phyloP scores from a whole-genome alignment of 2,888 invertebrate genomes.

The Cerceris ruficornis region DNA sequence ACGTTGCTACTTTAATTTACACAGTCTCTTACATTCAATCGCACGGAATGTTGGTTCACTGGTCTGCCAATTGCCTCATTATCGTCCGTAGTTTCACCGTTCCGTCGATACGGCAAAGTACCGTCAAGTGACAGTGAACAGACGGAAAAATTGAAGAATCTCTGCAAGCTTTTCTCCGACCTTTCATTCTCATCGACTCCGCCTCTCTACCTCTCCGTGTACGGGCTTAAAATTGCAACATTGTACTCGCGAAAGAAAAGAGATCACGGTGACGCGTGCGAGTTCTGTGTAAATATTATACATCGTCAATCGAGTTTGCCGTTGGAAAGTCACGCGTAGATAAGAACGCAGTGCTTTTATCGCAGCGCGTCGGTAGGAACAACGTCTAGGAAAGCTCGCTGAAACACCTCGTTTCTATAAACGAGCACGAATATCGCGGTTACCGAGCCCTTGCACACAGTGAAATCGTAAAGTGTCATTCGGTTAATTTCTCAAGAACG shows the following conservation, averaged over 20 bases:
- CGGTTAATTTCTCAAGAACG: neutral
- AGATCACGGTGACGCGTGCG: neutral
- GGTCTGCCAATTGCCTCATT: slow-evolving; percentile 45
- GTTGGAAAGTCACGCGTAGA: slow-evolving; percentile 1
- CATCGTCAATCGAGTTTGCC: slow-evolving; percentile 11
- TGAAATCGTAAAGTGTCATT: neutral
- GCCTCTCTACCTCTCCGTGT: neutral
- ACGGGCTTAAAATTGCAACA: too few relatives aligned
- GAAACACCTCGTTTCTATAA: neutral
- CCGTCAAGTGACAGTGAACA: neutral
- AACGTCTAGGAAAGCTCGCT: neutral
- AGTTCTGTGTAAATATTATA: slow-evolving; percentile 31
- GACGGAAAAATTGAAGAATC: neutral
- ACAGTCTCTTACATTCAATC: slow-evolving; percentile 40
- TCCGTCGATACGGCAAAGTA: slow-evolving; percentile 4
- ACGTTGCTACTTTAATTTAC: slow-evolving; percentile 52
- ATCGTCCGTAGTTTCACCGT: slow-evolving; percentile 37
- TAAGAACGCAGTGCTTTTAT: slow-evolving; percentile 1
- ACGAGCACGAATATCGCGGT: too few relatives aligned
- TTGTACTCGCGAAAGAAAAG: neutral
- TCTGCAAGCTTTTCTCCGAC: neutral
- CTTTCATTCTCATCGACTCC: neutral
- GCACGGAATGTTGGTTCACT: slow-evolving; percentile 38
- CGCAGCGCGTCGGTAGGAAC: neutral
- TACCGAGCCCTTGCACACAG: too few relatives aligned